Conservation (phyloP, 2,113 vertebrate species). For the Orientallactaga bullata region DNA sequence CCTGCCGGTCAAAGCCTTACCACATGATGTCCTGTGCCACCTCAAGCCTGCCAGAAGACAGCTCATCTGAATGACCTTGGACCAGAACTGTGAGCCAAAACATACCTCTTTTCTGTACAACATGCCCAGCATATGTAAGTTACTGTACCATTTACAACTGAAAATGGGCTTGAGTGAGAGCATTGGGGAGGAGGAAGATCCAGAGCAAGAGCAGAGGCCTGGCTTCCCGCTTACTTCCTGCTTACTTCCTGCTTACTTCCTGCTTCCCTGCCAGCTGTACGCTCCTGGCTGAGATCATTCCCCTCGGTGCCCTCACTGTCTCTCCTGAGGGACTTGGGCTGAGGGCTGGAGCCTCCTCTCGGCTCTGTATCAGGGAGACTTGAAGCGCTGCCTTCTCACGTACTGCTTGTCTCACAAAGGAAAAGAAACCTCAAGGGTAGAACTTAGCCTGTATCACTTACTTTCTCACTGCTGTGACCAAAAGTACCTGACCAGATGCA, state of each 20-base stretch:
- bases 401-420: background rate
- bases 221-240: no score
- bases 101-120: background rate
- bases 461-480: no score
- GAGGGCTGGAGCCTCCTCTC: no score
- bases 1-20: background rate
- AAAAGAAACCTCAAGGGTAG: background rate
- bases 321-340: background rate
- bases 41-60: background rate
- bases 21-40: background rate
- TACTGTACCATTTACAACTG: background rate
- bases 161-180: no score
- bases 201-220: rapidly evolving
- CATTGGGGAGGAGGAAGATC: background rate
- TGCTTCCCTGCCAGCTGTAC: background rate
- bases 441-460: no score
- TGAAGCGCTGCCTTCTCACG: background rate
- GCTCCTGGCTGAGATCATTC: background rate
- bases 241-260: no score
- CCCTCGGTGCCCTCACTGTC: background rate
- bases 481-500: no score
- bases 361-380: background rate
- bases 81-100: background rate
- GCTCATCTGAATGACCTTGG: background rate
- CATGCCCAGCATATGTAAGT: background rate